Base-by-base conservation (phyloP, 2,888 invertebrate species). In the Anoncus sp. region DNA sequence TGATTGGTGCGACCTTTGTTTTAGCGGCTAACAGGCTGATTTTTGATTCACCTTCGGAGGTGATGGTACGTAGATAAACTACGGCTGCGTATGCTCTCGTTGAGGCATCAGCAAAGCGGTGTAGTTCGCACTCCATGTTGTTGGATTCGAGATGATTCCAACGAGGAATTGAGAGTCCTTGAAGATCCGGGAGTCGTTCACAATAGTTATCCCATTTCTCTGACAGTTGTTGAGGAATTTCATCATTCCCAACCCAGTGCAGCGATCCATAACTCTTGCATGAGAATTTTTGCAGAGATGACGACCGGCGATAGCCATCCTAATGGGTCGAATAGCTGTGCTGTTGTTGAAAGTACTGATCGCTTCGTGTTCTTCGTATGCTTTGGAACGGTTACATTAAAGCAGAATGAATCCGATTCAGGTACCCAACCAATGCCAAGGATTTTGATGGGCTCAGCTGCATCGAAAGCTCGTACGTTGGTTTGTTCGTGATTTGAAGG, bases 291-390 rank as follows among this genome's bases (percentile, higher is more conserved):
- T 10, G 65, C 65, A 2, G 27, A 4, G n/a, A 65, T 24, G 4
- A 65, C 12, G 0, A 73, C 57, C 3, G 60, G 60, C 0, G 66
- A 43, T 0, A 60, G 9, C 60, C 66, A 74, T 0, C 66, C 73
- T n/a, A 74, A 16, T 1, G 66, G 73, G 53, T 74, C 73, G 16
- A 66, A 74, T 0, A 74, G 14, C 9, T 51, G 31, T 1, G 73
- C 73, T 2, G 59, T 57, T 12, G 66, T 31, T 7, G 31, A 31
- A 4, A 31, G 1, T 7, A 66, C 35, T 3, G 66, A 31, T 7
- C 66, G 3, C 10, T 74, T 66, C 1, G 60, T 66, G 20, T 40
- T 38, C 1, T 18, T 20, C 2, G 24, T 1, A 1, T 38, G 45
- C 27, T 49, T 12, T 1, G 51, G 60, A 6, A 7, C 31, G 0